These are phyloP conservation scores for Pteria penguin DNA, from an alignment of 2,888 invertebrate genomes.

Conservation along the genomic window DNA sequence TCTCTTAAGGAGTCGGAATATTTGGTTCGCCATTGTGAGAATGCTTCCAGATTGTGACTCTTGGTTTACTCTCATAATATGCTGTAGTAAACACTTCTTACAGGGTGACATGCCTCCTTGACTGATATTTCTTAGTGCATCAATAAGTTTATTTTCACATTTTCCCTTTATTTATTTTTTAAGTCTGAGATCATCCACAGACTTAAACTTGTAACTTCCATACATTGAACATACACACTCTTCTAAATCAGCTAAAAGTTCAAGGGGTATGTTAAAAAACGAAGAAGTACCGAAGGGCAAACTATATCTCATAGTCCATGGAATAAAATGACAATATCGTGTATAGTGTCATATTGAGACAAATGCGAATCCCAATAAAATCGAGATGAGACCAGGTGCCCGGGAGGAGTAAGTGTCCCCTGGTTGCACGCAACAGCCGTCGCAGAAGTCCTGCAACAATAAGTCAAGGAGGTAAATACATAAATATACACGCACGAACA, in stretches of 20 bases:
- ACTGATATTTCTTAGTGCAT: conserved; percentile 22
- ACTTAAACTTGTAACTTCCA: conserved; percentile 3
- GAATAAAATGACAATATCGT: too few relatives aligned
- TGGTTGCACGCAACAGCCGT: too few relatives aligned
- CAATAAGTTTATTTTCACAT: conserved; percentile 3
- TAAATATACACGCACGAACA: too few relatives aligned
- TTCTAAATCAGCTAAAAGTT: conserved; percentile 26
- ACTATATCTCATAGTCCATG: too few relatives aligned
- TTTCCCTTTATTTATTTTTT: conserved; percentile 1
- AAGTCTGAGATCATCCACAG: conserved; percentile 7
- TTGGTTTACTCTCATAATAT: neutral
- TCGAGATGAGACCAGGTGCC: too few relatives aligned
- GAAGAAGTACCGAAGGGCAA: too few relatives aligned
- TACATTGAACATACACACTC: conserved; percentile 37
- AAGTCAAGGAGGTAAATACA: too few relatives aligned
- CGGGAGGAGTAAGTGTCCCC: too few relatives aligned
- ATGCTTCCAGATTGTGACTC: neutral
- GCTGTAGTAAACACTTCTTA: conserved; percentile 1
- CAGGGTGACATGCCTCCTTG: conserved; percentile 26
- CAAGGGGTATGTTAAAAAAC: conserved; percentile 16
- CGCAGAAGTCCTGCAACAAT: too few relatives aligned
- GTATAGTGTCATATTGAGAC: too few relatives aligned
- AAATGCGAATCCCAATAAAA: too few relatives aligned
- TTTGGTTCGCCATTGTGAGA: neutral
- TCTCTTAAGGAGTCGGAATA: neutral